phyloP scores from a whole-genome alignment of 2,113 vertebrate genomes.

The Pleuronectes platessa region DNA sequence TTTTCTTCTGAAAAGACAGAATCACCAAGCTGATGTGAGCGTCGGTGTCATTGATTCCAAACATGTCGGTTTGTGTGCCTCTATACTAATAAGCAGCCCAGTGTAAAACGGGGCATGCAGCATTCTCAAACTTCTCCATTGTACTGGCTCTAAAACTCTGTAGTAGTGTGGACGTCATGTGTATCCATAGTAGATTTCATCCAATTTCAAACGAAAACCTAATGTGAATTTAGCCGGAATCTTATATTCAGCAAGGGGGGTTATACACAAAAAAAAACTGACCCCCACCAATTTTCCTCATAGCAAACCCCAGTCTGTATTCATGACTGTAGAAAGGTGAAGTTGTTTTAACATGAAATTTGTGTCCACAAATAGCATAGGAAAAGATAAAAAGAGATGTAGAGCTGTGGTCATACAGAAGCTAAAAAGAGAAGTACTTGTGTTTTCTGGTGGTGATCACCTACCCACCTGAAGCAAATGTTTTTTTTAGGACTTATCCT shows the following conservation, averaged over 20 bases:
- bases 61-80: no score
- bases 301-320: conserved; percentile 39
- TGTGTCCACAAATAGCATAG: not conserved
- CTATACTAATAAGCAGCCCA: no score
- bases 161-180: no score
- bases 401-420: not conserved
- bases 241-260: not conserved
- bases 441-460: conserved; percentile 1
- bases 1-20: no score
- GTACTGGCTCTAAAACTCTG: no score
- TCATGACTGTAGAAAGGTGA: conserved; percentile 22
- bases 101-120: no score
- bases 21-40: no score
- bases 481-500: conserved; percentile 32
- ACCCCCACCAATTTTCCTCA: conserved; percentile 1
- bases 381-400: conserved; percentile 27
- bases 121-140: no score
- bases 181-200: no score
- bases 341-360: conserved; percentile 33
- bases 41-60: no score
- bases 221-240: not conserved
- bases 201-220: no score
- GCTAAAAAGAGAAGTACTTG: conserved; percentile 3
- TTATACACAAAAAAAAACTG: conserved; percentile 1
- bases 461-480: conserved; percentile 36